These are phyloP conservation scores for Struthidea cinerea DNA, from an alignment of 2,113 vertebrate genomes.

Conservation along the genomic window DNA sequence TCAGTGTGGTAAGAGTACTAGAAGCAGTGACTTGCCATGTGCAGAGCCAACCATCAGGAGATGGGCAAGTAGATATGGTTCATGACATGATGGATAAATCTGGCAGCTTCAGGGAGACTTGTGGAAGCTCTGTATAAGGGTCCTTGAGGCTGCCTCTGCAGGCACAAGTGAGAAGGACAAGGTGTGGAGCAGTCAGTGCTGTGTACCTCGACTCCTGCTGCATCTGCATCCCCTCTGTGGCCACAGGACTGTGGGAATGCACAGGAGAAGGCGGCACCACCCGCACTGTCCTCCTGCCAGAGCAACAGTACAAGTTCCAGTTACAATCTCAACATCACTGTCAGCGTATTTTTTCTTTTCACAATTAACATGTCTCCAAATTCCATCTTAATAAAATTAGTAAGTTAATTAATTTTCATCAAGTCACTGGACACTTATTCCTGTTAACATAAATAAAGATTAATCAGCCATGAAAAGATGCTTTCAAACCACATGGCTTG, in stretches of 20 bases:
- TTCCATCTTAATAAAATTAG: not conserved
- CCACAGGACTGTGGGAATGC: not conserved
- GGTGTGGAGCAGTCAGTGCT: not conserved
- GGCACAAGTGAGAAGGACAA: not conserved
- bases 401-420: not conserved
- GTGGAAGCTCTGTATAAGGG: not conserved
- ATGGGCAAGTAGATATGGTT: not conserved
- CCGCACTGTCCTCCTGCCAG: not conserved
- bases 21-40: not conserved
- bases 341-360: not conserved
- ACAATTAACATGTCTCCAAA: not conserved
- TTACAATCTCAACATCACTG: not conserved
- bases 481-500: constrained; percentile 13
- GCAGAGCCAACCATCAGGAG: not conserved
- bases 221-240: rapidly evolving
- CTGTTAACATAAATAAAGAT: constrained; percentile 31
- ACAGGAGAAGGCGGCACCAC: not conserved
- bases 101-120: not conserved
- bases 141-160: too few species aligned
- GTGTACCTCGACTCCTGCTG: rapidly evolving
- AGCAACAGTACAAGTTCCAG: not conserved
- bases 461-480: constrained; percentile 26
- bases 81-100: not conserved
- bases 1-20: not conserved
- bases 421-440: not conserved